Evolutionary conservation across 2,888 invertebrate species (phyloP).

Genomic region (Oscheius sp.): DNA sequence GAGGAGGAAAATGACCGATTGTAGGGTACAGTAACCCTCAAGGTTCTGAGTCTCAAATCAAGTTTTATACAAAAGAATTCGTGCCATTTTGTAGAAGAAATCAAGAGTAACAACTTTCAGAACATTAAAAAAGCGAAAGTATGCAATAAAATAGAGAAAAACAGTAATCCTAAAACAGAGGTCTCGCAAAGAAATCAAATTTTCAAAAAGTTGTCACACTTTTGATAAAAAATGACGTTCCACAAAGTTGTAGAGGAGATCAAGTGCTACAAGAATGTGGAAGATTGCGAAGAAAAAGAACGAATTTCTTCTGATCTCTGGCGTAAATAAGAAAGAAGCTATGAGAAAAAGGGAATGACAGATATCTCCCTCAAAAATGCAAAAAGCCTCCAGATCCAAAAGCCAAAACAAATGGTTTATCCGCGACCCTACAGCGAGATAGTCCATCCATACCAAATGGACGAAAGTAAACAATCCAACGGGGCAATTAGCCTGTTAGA

Average conservation of each 20-base stretch:
- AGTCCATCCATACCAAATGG: neutral
- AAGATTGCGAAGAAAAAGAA: neutral
- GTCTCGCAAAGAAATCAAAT: too few species aligned
- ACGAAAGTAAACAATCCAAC: conserved; percentile 15
- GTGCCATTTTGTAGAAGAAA: too few species aligned
- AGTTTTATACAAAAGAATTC: too few species aligned
- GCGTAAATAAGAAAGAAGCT: neutral
- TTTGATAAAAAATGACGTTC: too few species aligned
- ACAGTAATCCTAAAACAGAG: too few species aligned
- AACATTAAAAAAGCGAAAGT: too few species aligned
- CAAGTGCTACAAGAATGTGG: too few species aligned
- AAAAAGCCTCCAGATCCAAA: neutral
- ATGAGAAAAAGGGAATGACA: neutral
- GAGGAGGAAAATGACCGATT: neutral
- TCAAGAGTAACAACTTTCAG: too few species aligned
- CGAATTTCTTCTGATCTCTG: neutral
- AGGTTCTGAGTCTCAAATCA: too few species aligned
- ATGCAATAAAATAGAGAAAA: too few species aligned
- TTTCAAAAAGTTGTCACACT: too few species aligned
- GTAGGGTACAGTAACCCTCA: neutral
- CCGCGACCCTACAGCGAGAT: neutral
- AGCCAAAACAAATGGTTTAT: neutral
- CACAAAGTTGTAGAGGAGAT: too few species aligned
- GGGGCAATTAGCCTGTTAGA: neutral
- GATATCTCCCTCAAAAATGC: neutral